Evolutionary conservation across 2,888 invertebrate species (phyloP).

Genomic region (Zaprionus obscuricornis): DNA sequence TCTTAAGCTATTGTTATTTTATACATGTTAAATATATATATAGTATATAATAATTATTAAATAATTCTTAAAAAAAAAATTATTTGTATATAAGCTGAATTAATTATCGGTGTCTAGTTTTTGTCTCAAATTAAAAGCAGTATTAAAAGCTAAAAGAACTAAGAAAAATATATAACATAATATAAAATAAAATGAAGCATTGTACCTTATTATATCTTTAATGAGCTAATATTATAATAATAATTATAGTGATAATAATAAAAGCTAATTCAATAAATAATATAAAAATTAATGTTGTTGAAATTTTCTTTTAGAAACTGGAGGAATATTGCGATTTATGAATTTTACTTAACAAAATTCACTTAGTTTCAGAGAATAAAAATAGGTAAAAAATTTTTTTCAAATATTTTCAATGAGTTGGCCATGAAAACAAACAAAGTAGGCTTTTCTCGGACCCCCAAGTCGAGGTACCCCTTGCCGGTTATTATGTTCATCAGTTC

Average conservation of each 20-base stretch:
- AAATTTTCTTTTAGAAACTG: too few relatives aligned
- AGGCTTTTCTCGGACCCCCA: slow-evolving; percentile 13
- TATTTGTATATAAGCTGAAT: slow-evolving; percentile 11
- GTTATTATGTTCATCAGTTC: slow-evolving; percentile 26
- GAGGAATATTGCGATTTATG: too few relatives aligned
- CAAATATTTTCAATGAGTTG: slow-evolving; percentile 3
- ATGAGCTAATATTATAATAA: slow-evolving; percentile 37
- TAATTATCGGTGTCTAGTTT: slow-evolving; percentile 41
- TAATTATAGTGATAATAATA: slow-evolving; percentile 36
- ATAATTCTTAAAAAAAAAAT: slow-evolving; percentile 16
- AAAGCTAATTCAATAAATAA: slow-evolving; percentile 29
- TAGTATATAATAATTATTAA: slow-evolving; percentile 14
- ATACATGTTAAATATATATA: slow-evolving; percentile 41
- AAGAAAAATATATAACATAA: slow-evolving; percentile 42
- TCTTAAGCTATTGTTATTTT: slow-evolving; percentile 52
- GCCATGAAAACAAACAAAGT: slow-evolving; percentile 13
- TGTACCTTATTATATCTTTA: slow-evolving; percentile 63
- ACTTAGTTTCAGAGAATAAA: slow-evolving; percentile 3
- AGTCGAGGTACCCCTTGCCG: too few relatives aligned
- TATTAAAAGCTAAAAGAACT: slow-evolving; percentile 41
- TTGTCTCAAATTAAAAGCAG: slow-evolving; percentile 56
- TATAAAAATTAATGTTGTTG: slow-evolving; percentile 21
- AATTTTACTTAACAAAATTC: background rate
- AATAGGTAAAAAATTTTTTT: background rate
- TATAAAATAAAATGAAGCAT: slow-evolving; percentile 39